phyloP scores from a whole-genome alignment of 2,113 vertebrate species.

The Dermatemys mawii region DNA sequence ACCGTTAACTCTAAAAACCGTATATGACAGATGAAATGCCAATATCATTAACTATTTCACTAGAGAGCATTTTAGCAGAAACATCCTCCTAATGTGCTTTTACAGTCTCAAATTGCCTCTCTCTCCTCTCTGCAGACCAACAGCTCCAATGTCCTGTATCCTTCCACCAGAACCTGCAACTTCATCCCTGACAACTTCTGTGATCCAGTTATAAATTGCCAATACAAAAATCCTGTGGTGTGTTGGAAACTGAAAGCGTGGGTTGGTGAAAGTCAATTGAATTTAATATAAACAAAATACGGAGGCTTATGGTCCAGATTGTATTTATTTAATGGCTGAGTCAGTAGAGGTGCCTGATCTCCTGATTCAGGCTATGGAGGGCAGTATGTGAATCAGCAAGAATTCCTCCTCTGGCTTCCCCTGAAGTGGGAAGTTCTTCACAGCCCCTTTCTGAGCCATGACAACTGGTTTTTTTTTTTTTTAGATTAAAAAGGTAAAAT shows the following conservation, averaged over 20 bases:
- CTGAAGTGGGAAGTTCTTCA: neutral
- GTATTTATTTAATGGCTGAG: neutral
- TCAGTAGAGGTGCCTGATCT: neutral
- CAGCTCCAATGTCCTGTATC: neutral
- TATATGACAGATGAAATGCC: slow-evolving; percentile 8
- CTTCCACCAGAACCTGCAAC: neutral
- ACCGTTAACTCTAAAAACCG: slow-evolving; percentile 27
- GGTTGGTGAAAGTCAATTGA: neutral
- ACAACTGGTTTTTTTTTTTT: neutral
- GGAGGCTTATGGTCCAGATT: neutral
- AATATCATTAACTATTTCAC: slow-evolving; percentile 35
- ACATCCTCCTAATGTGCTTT: neutral
- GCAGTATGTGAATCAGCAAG: neutral
- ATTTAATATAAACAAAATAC: neutral
- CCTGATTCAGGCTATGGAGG: neutral
- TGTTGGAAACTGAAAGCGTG: neutral
- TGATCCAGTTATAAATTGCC: neutral
- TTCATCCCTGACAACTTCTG: neutral
- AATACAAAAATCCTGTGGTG: neutral
- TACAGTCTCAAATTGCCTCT: neutral
- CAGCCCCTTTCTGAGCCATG: neutral
- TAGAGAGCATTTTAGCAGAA: neutral
- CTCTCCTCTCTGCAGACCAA: neutral
- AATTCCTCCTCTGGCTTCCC: neutral
- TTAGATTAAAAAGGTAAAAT: neutral